Evolutionary conservation across 2,888 invertebrate species (phyloP).

Genomic region (Seira musarum): DNA sequence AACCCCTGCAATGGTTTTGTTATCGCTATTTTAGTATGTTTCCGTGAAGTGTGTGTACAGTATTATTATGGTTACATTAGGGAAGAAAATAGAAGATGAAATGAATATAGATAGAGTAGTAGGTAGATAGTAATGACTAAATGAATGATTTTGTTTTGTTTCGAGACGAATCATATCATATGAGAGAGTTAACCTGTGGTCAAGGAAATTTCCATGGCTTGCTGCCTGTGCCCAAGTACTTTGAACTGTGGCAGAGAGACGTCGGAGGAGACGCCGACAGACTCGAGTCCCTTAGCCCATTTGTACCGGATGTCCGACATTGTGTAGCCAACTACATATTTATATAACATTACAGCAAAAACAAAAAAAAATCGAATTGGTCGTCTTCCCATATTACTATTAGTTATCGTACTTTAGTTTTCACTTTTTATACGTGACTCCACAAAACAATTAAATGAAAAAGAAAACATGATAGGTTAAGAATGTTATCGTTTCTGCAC

Average conservation of each 20-base stretch:
- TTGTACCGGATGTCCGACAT: conserved; percentile 98
- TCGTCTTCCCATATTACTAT: too few relatives aligned
- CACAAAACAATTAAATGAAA: too few relatives aligned
- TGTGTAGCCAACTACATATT: conserved; percentile 93
- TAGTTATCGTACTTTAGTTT: too few relatives aligned
- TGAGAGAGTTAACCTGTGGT: conserved; percentile 85
- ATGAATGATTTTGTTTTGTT: conserved; percentile 17
- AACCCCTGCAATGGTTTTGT: background rate
- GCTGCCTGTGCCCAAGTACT: conserved; percentile 96
- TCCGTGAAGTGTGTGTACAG: background rate
- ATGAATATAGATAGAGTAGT: conserved; percentile 11
- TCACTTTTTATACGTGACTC: too few relatives aligned
- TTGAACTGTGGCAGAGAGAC: conserved; percentile 98
- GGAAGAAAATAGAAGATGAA: too few relatives aligned
- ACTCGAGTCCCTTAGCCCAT: conserved; percentile 96
- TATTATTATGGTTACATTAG: background rate
- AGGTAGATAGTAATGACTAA: too few relatives aligned
- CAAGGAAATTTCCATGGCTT: conserved; percentile 96
- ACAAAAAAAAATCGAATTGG: too few relatives aligned
- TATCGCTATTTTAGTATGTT: background rate
- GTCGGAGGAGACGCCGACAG: conserved; percentile 96
- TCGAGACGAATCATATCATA: conserved; percentile 49
- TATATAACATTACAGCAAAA: conserved; percentile 38
- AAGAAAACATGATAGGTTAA: too few relatives aligned
- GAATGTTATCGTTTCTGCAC: background rate